Evolutionary conservation across 2,888 invertebrate species (phyloP).

Genomic region (Campoplex capitator): DNA sequence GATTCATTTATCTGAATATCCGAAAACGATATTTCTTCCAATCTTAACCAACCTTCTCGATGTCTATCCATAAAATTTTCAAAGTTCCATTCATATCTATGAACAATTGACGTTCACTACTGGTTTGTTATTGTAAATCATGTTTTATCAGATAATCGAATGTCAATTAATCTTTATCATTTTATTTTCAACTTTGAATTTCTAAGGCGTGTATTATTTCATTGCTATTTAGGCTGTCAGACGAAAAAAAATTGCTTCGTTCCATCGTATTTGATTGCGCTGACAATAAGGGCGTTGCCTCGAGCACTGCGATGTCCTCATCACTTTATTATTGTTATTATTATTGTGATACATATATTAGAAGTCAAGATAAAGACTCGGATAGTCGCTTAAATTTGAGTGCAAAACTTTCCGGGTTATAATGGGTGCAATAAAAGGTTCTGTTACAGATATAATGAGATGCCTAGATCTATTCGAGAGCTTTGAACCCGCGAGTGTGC

Average conservation of each 20-base stretch:
- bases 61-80: not conserved
- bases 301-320: slow-evolving; percentile 12
- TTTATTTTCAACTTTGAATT: not conserved
- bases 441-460: slow-evolving; percentile 51
- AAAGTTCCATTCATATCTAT: not conserved
- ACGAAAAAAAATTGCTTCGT: slow-evolving; percentile 11
- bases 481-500: slow-evolving; percentile 23
- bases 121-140: not conserved
- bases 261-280: not conserved
- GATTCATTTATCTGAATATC: not conserved
- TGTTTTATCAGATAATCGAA: not conserved
- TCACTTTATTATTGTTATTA: not conserved
- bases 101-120: not conserved
- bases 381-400: slow-evolving; percentile 29
- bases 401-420: slow-evolving; percentile 34
- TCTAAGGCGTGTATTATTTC: not conserved
- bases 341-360: slow-evolving; percentile 5
- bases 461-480: slow-evolving; percentile 22
- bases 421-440: slow-evolving; percentile 25
- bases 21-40: not conserved
- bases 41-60: not conserved
- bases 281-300: slow-evolving; percentile 1
- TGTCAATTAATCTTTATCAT: not conserved
- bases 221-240: not conserved
- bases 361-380: slow-evolving; percentile 9